Evolutionary conservation across 2,113 vertebrate species (phyloP).

Genomic region (Oncorhynchus keta): DNA sequence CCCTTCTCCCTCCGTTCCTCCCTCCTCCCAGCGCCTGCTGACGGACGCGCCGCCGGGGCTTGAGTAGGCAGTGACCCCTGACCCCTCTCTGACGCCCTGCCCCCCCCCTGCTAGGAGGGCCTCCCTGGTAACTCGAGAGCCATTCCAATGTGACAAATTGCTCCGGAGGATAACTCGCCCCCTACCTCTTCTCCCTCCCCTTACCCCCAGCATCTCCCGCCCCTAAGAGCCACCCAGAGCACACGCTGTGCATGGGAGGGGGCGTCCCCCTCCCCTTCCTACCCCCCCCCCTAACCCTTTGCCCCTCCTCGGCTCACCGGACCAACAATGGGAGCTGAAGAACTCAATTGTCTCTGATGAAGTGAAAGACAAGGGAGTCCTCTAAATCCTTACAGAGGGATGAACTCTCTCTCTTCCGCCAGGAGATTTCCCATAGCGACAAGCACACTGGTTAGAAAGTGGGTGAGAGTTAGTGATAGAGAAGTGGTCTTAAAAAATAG

Average conservation of each 20-base stretch:
- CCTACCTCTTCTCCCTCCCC: conserved; percentile 7
- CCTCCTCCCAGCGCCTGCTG: conserved; percentile 52
- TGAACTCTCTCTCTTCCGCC: conserved; percentile 67
- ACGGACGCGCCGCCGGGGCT: conserved; percentile 73
- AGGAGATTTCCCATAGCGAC: conserved; percentile 41
- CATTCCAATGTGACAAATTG: conserved; percentile 96
- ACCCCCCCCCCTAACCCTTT: conserved; percentile 21
- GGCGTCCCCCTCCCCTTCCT: conserved; percentile 68
- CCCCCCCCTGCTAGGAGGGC: conserved; percentile 73
- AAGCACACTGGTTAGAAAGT: conserved; percentile 1
- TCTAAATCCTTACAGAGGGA: conserved; percentile 75
- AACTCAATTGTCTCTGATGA: conserved; percentile 83
- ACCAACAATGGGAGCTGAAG: conserved; percentile 78
- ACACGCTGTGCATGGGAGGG: conserved; percentile 67
- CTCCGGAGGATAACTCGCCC: conserved; percentile 84
- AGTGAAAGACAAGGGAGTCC: conserved; percentile 80
- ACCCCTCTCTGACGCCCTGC: conserved; percentile 55
- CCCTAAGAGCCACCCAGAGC: conserved; percentile 75
- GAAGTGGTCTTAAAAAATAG: background rate
- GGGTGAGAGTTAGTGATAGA: conserved; percentile 14
- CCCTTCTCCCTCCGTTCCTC: too few species aligned
- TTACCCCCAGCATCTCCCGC: background rate
- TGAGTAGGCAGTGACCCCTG: conserved; percentile 80
- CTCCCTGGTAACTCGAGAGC: conserved; percentile 91
- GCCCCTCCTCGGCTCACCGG: conserved; percentile 53